These are phyloP conservation scores for Odontothrips loti DNA, from an alignment of 2,888 invertebrate genomes.

Conservation along the genomic window DNA sequence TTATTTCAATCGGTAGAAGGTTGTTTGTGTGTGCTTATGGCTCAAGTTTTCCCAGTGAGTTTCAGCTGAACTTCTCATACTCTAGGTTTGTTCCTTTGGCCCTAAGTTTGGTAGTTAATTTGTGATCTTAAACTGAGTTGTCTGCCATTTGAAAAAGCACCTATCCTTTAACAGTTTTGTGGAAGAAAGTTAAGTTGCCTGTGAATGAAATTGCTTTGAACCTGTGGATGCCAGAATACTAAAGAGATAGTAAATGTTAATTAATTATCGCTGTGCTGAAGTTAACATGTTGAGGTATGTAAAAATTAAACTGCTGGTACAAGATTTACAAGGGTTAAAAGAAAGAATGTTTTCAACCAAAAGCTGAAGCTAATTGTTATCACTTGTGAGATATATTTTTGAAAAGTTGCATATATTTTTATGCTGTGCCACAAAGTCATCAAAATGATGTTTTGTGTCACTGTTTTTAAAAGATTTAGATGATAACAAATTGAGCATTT, in stretches of 20 bases:
- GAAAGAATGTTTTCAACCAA: too few relatives aligned
- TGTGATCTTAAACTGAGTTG: neutral
- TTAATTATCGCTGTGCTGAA: too few relatives aligned
- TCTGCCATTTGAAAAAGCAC: neutral
- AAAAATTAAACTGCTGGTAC: too few relatives aligned
- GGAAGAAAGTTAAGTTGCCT: neutral
- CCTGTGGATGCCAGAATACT: neutral
- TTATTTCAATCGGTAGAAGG: neutral
- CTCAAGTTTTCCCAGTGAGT: neutral
- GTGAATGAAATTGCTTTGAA: neutral
- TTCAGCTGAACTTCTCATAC: neutral
- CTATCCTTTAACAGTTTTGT: neutral
- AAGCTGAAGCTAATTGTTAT: neutral
- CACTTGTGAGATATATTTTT: neutral
- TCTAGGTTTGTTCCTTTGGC: neutral
- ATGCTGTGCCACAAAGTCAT: neutral
- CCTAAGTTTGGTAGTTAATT: neutral
- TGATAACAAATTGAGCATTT: too few relatives aligned
- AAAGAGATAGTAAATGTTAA: neutral
- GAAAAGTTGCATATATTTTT: neutral
- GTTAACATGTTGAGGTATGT: too few relatives aligned
- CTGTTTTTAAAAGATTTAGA: neutral
- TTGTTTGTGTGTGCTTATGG: neutral
- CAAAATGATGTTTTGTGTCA: neutral
- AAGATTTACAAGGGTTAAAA: too few relatives aligned